These are phyloP conservation scores for Picathartes gymnocephalus DNA, from an alignment of 2,113 vertebrate genomes.

Conservation along the genomic window DNA sequence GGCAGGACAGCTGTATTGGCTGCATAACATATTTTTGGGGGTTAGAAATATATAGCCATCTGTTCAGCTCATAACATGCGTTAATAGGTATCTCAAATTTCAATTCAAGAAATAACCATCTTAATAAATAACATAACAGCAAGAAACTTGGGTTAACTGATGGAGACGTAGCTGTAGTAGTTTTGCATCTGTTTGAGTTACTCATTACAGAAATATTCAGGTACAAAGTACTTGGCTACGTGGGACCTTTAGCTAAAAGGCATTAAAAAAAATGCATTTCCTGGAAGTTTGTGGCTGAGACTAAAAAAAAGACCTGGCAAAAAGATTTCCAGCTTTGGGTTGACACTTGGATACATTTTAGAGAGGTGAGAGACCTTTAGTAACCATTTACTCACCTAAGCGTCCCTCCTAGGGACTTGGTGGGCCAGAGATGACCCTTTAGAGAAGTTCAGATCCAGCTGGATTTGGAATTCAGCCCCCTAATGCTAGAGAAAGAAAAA, in stretches of 20 bases:
- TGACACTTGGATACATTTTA: background rate
- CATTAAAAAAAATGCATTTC: background rate
- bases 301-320: background rate
- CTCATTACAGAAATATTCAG: conserved; percentile 3
- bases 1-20: conserved; percentile 5
- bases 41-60: conserved; percentile 19
- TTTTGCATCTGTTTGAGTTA: background rate
- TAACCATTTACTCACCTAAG: background rate
- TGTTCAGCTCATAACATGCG: conserved; percentile 18
- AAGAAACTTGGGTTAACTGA: background rate
- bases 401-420: background rate
- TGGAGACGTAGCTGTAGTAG: background rate
- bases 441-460: background rate
- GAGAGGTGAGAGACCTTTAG: background rate
- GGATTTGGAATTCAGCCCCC: background rate
- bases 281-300: background rate
- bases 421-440: background rate
- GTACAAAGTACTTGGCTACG: background rate
- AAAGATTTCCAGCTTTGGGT: background rate
- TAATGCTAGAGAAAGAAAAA: background rate
- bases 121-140: conserved; percentile 9
- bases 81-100: conserved; percentile 54
- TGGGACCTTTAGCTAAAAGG: background rate
- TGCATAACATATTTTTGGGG: background rate
- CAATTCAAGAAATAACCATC: conserved; percentile 24